Base-by-base conservation (phyloP, 2,888 invertebrate genomes). In the Cabera pusaria region DNA sequence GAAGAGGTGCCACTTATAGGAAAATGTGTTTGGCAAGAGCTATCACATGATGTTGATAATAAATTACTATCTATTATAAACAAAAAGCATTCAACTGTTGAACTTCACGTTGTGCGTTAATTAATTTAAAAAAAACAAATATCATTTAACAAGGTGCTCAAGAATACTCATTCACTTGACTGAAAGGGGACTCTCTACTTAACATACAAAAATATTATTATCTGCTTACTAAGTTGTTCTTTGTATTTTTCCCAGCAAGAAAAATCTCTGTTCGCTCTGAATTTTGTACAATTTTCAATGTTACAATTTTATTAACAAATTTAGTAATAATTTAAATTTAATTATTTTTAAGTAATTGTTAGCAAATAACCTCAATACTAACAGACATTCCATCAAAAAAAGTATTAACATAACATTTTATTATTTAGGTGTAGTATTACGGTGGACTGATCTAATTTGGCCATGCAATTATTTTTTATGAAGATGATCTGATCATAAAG, bases 1-100 rank as follows among this genome's bases (percentile, higher is more conserved):
- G 97, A 97, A 83, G 96, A 97, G 67, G 95, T 96, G 0, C 92
- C 94, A 5, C 91, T 96, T 2, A 95, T 95, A 64, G 96, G 96
- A 38, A 97, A 97, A 78, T 97, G 96, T 82, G 93, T 94, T 6
- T 97, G 97, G 97, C 94, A 96, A 57, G 96, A 97, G 78, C 79
- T 96, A 22, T 90, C 93, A 12, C 88, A 90, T 58, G 91, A 92
- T 22, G 76, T 95, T 17, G 94, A 95, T 29, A 93, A 93, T 42
- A 90, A 89, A 50, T 74, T 97, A 31, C 85, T 94, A 6, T 78
- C 91, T 8, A 90, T 94, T 54, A 90, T 96, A 45, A 92, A 93
- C 26, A 86, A 90, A 39, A 94, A 94, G 68, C 93, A 96, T 76
- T 93, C 95, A 66, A 94, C 95, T 16, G 90, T 97, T 60, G 93